phyloP scores from a whole-genome alignment of 2,797 vertebrate genomes.

The Microctenopoma steveboyesi region DNA sequence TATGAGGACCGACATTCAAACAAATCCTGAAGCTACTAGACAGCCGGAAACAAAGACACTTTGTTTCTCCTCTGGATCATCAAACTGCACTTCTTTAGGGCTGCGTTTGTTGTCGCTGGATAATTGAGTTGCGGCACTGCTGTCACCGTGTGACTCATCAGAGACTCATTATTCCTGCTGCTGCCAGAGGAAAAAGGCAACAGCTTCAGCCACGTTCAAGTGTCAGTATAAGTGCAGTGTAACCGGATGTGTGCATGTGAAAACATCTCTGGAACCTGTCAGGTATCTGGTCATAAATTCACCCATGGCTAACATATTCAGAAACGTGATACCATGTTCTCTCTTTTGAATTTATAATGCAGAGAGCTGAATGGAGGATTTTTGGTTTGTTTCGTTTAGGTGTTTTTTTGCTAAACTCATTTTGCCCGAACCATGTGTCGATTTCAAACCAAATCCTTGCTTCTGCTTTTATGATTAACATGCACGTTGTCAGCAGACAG shows the following conservation, averaged over 20 bases:
- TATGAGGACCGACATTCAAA: conserved; percentile 51
- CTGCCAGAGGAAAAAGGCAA: conserved; percentile 45
- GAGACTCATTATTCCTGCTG: conserved; percentile 66
- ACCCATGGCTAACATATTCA: conserved; percentile 52
- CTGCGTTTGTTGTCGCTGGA: conserved; percentile 57
- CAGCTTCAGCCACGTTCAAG: conserved; percentile 33
- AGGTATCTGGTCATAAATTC: conserved; percentile 35
- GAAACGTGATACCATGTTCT: conserved; percentile 19
- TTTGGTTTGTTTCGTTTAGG: neutral
- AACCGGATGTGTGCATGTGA: conserved; percentile 24
- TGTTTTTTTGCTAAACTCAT: neutral
- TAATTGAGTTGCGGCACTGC: conserved; percentile 68
- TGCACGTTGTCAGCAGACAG: neutral
- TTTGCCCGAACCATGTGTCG: neutral
- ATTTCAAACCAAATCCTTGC: neutral
- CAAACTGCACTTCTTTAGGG: conserved; percentile 43
- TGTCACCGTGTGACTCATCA: conserved; percentile 65
- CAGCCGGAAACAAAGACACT: conserved; percentile 26
- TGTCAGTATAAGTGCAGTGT: conserved; percentile 47
- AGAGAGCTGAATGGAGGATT: neutral
- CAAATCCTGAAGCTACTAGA: conserved; percentile 26
- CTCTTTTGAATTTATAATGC: conserved; percentile 45
- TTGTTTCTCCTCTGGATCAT: conserved; percentile 54
- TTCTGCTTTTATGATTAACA: neutral
- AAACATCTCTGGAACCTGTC: conserved; percentile 27